Percentiles rank a stretch among this genome's conserved stretches.
Conservation (phyloP, 2,888 invertebrate species). For the Alsophila aescularia region DNA sequence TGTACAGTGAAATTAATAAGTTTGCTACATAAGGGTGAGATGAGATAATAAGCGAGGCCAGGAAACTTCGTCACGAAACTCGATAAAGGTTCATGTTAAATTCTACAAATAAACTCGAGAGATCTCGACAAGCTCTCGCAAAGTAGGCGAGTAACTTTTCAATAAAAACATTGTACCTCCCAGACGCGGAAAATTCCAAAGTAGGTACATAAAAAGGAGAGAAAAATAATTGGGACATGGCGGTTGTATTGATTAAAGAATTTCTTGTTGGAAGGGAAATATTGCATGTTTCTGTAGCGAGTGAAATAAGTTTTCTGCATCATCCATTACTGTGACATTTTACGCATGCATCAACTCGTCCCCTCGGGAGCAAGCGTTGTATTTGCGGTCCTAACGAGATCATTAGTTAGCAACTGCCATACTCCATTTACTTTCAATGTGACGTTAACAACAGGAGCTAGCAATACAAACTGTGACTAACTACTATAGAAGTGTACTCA, state of each 20-base stretch:
- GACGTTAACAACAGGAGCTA: constrained; percentile 21
- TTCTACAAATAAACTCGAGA: constrained; percentile 29
- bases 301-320: constrained; percentile 19
- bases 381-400: constrained; percentile 13
- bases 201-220: constrained; percentile 18
- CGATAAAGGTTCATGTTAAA: constrained; percentile 31
- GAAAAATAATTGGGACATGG: constrained; percentile 29
- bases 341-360: constrained; percentile 11
- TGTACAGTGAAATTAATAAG: constrained; percentile 38
- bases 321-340: constrained; percentile 22
- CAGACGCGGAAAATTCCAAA: constrained; percentile 16
- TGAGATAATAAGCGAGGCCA: constrained; percentile 32
- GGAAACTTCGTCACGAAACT: constrained; percentile 31
- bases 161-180: constrained; percentile 28
- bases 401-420: constrained; percentile 22
- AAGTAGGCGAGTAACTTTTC: constrained; percentile 30
- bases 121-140: constrained; percentile 11
- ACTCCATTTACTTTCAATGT: constrained; percentile 32
- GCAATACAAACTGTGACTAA: constrained; percentile 19
- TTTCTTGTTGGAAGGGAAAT: constrained; percentile 6
- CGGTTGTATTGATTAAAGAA: constrained; percentile 19
- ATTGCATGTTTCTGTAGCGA: constrained; percentile 1
- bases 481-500: constrained; percentile 24
- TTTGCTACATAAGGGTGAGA: constrained; percentile 34
- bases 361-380: constrained; percentile 7